Evolutionary conservation across 1,140 invertebrate genomes (phyloP).

Genomic region (Druon quercuslanigerum): DNA sequence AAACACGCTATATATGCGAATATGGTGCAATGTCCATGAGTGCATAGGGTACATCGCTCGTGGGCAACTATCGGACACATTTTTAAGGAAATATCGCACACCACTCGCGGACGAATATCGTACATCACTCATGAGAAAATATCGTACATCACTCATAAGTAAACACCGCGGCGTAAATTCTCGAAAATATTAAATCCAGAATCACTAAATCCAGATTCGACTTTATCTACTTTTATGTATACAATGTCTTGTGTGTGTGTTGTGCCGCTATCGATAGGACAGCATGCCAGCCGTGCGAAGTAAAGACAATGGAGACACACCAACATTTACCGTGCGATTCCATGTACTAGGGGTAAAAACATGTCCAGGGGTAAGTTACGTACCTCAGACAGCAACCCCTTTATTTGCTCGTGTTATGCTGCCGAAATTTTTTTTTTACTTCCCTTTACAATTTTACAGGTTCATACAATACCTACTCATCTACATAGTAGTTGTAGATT

Average conservation of each 20-base stretch:
- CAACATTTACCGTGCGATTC: slow-evolving; percentile 73
- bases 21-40: no score
- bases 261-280: slow-evolving; percentile 75
- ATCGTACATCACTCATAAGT: no score
- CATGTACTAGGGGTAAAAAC: slow-evolving; percentile 73
- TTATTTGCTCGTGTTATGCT: slow-evolving; percentile 24
- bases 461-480: background rate
- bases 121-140: no score
- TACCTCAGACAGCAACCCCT: slow-evolving; percentile 65
- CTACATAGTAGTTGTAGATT: no score
- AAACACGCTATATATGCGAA: no score
- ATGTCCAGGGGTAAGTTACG: slow-evolving; percentile 74
- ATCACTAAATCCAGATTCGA: no score
- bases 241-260: slow-evolving; percentile 72
- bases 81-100: no score
- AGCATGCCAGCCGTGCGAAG: slow-evolving; percentile 76
- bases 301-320: slow-evolving; percentile 74
- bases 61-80: no score
- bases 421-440: background rate
- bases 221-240: slow-evolving; percentile 56
- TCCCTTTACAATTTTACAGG: background rate
- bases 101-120: no score
- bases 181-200: no score
- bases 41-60: no score
- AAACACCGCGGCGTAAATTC: no score